phyloP scores from a whole-genome alignment of 2,797 vertebrate species.

The Schizopygopsis malacanthus region DNA sequence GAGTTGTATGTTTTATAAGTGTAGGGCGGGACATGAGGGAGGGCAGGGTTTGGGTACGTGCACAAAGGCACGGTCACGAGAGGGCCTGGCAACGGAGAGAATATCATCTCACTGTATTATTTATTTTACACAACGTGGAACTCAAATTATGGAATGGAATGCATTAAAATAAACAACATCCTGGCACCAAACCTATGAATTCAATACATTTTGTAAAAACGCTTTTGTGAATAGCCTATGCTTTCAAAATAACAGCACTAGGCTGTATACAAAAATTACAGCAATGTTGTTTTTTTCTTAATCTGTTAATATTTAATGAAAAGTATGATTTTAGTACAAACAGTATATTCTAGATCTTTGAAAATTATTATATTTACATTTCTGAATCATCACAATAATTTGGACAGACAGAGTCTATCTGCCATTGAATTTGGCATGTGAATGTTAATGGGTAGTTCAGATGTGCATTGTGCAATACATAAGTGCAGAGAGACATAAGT shows the following conservation, averaged over 20 bases:
- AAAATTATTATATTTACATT: background rate
- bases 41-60: constrained; percentile 45
- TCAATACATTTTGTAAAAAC: background rate
- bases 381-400: background rate
- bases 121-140: constrained; percentile 8
- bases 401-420: background rate
- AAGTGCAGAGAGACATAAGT: background rate
- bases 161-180: background rate
- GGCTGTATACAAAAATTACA: background rate
- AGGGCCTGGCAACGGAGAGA: background rate
- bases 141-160: background rate
- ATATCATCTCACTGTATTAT: background rate
- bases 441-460: background rate
- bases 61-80: constrained; percentile 25
- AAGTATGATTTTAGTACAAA: constrained; percentile 4
- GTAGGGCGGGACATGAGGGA: constrained; percentile 31
- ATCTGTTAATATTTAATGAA: background rate
- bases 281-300: background rate
- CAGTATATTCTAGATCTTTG: background rate
- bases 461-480: background rate
- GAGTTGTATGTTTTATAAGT: background rate
- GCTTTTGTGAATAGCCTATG: no score
- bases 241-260: background rate
- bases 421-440: background rate
- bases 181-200: background rate